phyloP scores from a whole-genome alignment of 1,140 invertebrate genomes.

The Hyposmocoma kahamanoa region DNA sequence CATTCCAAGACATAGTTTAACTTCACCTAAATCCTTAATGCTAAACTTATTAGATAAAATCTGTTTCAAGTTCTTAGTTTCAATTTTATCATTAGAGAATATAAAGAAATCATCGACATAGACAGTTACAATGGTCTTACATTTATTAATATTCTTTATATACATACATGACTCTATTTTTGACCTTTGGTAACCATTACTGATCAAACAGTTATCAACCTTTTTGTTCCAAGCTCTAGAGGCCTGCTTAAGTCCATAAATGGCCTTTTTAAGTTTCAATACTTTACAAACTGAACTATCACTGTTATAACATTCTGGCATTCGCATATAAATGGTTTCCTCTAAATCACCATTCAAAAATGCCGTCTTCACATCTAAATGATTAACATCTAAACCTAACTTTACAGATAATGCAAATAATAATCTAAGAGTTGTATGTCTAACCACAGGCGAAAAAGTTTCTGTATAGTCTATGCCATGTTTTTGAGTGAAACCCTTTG shows the following conservation, averaged over 20 bases:
- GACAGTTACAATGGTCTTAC: conserved; percentile 28
- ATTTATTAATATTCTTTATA: conserved; percentile 22
- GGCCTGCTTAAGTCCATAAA: conserved; percentile 22
- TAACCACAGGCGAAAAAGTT: no score
- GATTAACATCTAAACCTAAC: no score
- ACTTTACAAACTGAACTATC: conserved; percentile 12
- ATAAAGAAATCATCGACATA: conserved; percentile 53
- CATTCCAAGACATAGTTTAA: conserved; percentile 26
- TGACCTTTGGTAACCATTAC: conserved; percentile 29
- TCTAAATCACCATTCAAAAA: conserved; percentile 3
- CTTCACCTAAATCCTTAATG: conserved; percentile 17
- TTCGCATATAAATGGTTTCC: conserved; percentile 4
- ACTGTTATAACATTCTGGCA: background rate
- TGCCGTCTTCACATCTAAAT: no score
- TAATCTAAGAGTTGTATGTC: no score
- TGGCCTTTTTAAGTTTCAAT: conserved; percentile 17
- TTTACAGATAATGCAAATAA: no score
- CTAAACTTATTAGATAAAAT: conserved; percentile 22
- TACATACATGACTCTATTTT: conserved; percentile 41
- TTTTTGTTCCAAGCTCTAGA: conserved; percentile 20
- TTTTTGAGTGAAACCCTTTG: no score
- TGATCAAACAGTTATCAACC: conserved; percentile 19
- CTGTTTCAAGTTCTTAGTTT: conserved; percentile 16
- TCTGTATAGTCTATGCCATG: no score
- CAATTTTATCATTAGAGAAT: conserved; percentile 28